Evolutionary conservation across 2,888 invertebrate genomes (phyloP).

Genomic region (Pomacea canaliculata): DNA sequence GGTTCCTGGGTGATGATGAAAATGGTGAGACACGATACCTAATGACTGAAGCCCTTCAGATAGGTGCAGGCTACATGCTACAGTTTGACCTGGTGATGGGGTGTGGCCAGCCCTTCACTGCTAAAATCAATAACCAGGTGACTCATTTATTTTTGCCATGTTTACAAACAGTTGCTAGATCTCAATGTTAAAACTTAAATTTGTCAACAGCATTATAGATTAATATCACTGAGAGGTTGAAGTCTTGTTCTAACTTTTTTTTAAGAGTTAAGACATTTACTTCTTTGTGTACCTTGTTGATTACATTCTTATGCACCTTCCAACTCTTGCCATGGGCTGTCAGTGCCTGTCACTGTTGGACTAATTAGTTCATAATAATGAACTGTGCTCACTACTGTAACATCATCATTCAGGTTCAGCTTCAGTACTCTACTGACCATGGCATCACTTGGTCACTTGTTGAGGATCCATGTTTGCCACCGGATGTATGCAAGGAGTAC

Average conservation of each 20-base stretch:
- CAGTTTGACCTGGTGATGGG: slow-evolving; percentile 71
- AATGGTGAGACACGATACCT: slow-evolving; percentile 57
- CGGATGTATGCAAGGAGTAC: slow-evolving; percentile 61
- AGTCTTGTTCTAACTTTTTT: no score
- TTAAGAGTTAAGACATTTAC: no score
- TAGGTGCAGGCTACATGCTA: slow-evolving; percentile 69
- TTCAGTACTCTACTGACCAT: slow-evolving; percentile 70
- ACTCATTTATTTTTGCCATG: slow-evolving; percentile 19
- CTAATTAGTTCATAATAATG: no score
- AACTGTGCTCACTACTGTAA: no score
- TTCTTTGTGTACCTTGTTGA: no score
- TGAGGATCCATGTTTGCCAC: slow-evolving; percentile 65
- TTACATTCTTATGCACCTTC: no score
- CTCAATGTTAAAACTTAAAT: no score
- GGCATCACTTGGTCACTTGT: slow-evolving; percentile 69
- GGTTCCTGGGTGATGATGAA: slow-evolving; percentile 49
- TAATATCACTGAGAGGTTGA: no score
- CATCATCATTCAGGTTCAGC: slow-evolving; percentile 53
- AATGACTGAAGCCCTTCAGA: slow-evolving; percentile 66
- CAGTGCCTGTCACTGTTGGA: no score
- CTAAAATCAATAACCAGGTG: slow-evolving; percentile 48
- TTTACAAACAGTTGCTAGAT: no score
- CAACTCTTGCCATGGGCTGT: no score
- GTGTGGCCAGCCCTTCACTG: slow-evolving; percentile 60
- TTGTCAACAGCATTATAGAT: no score